A percentile compares a stretch with the other conserved stretches of the same genome.
Conservation (phyloP, 92 coral and sea anemone genomes). For the Palythoa grandis region DNA sequence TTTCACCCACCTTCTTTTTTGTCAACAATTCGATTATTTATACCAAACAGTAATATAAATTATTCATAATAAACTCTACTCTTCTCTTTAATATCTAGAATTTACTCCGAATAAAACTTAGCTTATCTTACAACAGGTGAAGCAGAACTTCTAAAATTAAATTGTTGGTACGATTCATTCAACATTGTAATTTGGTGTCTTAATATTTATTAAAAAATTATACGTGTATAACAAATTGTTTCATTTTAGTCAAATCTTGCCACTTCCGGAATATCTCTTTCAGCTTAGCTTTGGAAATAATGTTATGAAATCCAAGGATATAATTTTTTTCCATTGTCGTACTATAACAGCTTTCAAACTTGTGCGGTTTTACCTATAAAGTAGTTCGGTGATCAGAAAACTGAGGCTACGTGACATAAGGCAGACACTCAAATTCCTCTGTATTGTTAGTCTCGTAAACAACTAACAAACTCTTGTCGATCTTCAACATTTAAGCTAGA, state of each 20-base stretch:
- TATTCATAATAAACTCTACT: not conserved
- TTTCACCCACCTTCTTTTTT: not conserved
- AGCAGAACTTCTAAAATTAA: not conserved
- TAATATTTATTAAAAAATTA: not conserved
- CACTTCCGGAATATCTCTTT: conserved; percentile 28
- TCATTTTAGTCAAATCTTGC: not conserved
- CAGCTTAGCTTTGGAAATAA: not conserved
- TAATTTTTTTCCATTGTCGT: not conserved
- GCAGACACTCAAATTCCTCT: not conserved
- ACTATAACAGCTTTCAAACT: not conserved
- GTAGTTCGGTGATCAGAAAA: not conserved
- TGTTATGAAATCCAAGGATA: not conserved
- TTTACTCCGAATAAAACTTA: not conserved
- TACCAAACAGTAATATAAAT: not conserved
- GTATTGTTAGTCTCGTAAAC: not conserved
- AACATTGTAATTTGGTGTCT: not conserved
- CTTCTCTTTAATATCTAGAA: not conserved
- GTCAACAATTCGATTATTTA: conserved; percentile 18
- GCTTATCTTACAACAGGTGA: too few relatives aligned
- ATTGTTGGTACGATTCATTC: too few relatives aligned
- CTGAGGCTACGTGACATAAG: conserved; percentile 18
- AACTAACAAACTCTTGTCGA: not conserved
- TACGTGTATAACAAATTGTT: not conserved
- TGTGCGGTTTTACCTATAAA: too few relatives aligned
- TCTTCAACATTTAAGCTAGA: not conserved